Percentiles rank a stretch among this genome's conserved stretches.
Conservation (phyloP, 2,113 vertebrate genomes). For the Brachirus orientalis region DNA sequence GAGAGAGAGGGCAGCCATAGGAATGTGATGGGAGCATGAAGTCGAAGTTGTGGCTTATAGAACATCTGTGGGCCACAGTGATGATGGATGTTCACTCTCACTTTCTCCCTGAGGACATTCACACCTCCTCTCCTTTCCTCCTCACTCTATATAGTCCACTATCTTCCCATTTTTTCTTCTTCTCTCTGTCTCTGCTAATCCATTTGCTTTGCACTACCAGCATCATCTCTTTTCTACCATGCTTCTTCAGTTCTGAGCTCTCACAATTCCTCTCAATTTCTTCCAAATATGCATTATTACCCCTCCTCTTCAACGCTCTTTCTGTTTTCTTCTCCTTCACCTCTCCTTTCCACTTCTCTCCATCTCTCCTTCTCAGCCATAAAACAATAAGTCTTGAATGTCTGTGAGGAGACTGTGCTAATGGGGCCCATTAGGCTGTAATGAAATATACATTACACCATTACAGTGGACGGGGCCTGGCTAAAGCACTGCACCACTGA, state of each 20-base stretch:
- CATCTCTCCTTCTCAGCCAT: slow-evolving; percentile 72
- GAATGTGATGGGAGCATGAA: slow-evolving; percentile 55
- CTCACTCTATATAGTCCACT: slow-evolving; percentile 3
- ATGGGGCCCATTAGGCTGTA: slow-evolving; percentile 88
- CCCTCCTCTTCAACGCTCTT: slow-evolving; percentile 31
- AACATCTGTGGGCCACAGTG: slow-evolving; percentile 56
- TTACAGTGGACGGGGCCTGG: slow-evolving; percentile 79
- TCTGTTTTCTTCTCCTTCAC: slow-evolving; percentile 56
- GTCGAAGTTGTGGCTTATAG: slow-evolving; percentile 59
- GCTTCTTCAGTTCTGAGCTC: slow-evolving; percentile 39
- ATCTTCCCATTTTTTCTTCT: slow-evolving; percentile 15
- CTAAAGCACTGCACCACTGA: slow-evolving; percentile 81
- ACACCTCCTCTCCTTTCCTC: slow-evolving; percentile 31
- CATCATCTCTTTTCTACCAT: slow-evolving; percentile 33
- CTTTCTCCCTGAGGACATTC: slow-evolving; percentile 62
- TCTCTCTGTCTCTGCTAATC: slow-evolving; percentile 17
- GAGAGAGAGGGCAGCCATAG: slow-evolving; percentile 47
- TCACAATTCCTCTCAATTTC: too few relatives aligned
- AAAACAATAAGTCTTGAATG: slow-evolving; percentile 83
- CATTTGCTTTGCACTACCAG: slow-evolving; percentile 12
- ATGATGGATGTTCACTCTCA: slow-evolving; percentile 65
- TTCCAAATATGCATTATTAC: slow-evolving; percentile 53
- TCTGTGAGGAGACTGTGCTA: slow-evolving; percentile 84
- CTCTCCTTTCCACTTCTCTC: slow-evolving; percentile 45
- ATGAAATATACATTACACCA: slow-evolving; percentile 89